Conservation (phyloP, 1,140 invertebrate species). For the Dreissena rostriformis region DNA sequence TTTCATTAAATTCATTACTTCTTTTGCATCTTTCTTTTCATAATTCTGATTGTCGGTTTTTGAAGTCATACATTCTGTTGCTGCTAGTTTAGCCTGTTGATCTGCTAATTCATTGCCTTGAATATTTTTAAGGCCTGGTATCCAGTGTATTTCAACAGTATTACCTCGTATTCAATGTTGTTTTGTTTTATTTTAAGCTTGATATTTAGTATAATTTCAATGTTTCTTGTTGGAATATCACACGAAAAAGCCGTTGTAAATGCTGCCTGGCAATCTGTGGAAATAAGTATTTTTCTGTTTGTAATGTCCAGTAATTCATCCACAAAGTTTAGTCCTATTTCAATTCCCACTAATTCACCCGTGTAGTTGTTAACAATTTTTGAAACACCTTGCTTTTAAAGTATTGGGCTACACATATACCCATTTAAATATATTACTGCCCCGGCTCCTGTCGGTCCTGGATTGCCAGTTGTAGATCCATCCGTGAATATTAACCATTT, state of each 20-base stretch:
- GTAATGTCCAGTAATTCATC: neutral
- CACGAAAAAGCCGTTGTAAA: neutral
- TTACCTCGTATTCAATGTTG: neutral
- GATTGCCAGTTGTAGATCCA: constrained; percentile 26
- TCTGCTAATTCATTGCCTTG: neutral
- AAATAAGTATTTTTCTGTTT: neutral
- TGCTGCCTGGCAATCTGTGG: constrained; percentile 24
- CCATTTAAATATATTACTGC: neutral
- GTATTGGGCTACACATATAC: neutral
- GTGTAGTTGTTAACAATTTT: neutral
- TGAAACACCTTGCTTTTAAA: neutral
- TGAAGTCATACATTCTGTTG: neutral
- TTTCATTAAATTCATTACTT: neutral
- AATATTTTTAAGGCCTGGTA: neutral
- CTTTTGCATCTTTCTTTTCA: neutral
- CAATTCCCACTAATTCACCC: constrained; percentile 7
- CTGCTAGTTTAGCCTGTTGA: neutral
- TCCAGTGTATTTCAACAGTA: neutral
- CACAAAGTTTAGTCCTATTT: constrained; percentile 14
- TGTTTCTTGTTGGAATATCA: constrained; percentile 13
- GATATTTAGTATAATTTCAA: constrained; percentile 9
- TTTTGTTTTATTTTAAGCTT: neutral
- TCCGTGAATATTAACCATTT: constrained; percentile 23
- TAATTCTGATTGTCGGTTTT: neutral
- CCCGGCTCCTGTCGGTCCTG: constrained; percentile 23